A percentile compares a stretch with the other conserved stretches of the same genome.
These are phyloP conservation scores for Glaucomys volans DNA, from an alignment of 2,113 vertebrate species.

Conservation along the genomic window DNA sequence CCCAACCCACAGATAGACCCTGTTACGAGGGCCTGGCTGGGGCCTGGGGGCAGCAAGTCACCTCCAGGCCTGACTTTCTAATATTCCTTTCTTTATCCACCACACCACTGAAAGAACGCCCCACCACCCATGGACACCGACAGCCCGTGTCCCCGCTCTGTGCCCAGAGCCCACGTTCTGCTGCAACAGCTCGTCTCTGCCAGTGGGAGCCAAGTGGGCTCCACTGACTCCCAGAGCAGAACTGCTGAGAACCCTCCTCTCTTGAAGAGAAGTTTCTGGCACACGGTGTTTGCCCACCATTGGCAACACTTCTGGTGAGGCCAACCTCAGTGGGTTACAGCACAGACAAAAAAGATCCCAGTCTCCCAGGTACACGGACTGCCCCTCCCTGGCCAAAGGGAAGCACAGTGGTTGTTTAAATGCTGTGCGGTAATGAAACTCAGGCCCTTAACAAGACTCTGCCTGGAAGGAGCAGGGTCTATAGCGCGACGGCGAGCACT, in stretches of 20 bases:
- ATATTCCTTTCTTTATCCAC: background rate
- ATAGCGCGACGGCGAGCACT: background rate
- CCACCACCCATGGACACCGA: background rate
- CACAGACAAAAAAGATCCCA: background rate
- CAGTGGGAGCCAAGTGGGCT: background rate
- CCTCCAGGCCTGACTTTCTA: background rate
- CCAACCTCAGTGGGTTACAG: background rate
- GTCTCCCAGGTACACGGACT: background rate
- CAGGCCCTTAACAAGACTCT: background rate
- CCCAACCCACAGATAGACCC: rapidly evolving
- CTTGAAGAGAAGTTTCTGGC: background rate
- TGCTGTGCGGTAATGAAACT: background rate
- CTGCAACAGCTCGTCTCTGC: background rate
- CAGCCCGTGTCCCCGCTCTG: rapidly evolving
- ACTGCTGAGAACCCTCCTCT: background rate
- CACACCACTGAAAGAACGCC: background rate
- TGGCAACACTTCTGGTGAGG: background rate
- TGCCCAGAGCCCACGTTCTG: rapidly evolving
- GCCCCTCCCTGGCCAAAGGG: background rate
- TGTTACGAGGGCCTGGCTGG: background rate
- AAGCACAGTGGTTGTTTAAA: background rate
- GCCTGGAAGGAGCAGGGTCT: background rate
- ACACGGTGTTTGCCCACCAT: background rate
- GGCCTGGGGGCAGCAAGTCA: background rate
- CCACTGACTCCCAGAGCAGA: background rate